Evolutionary conservation across 1,140 invertebrate species (phyloP).

Genomic region (Pogonognathellus flavescens): DNA sequence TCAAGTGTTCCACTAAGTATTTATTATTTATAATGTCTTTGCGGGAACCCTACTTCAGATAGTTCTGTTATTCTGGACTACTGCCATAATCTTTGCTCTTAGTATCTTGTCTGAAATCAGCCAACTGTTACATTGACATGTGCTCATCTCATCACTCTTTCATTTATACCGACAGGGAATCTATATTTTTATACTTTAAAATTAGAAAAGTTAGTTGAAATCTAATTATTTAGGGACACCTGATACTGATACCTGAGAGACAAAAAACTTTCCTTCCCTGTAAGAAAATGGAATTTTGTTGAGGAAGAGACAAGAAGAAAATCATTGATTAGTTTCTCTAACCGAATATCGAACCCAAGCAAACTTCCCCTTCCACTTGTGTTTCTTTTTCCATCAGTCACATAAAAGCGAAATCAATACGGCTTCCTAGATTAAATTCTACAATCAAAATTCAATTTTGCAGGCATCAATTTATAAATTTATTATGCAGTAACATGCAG

Average conservation of each 20-base stretch:
- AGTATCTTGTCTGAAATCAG: slow-evolving; percentile 1
- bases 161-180: background rate
- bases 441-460: slow-evolving; percentile 31
- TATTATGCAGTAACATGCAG: background rate
- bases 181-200: background rate
- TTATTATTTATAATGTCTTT: too few relatives aligned
- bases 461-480: background rate
- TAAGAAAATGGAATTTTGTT: background rate
- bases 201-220: background rate
- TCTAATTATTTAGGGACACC: too few relatives aligned
- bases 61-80: too few relatives aligned
- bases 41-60: too few relatives aligned
- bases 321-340: too few relatives aligned
- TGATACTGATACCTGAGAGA: too few relatives aligned
- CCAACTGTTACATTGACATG: slow-evolving; percentile 17
- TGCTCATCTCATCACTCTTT: background rate
- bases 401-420: background rate
- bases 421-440: background rate
- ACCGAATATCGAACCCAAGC: background rate
- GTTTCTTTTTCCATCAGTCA: background rate
- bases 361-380: background rate
- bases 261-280: too few relatives aligned
- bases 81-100: background rate
- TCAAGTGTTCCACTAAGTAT: too few relatives aligned
- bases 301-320: too few relatives aligned